Evolutionary conservation across 2,113 vertebrate species (phyloP).

Genomic region (Varanus komodoensis): DNA sequence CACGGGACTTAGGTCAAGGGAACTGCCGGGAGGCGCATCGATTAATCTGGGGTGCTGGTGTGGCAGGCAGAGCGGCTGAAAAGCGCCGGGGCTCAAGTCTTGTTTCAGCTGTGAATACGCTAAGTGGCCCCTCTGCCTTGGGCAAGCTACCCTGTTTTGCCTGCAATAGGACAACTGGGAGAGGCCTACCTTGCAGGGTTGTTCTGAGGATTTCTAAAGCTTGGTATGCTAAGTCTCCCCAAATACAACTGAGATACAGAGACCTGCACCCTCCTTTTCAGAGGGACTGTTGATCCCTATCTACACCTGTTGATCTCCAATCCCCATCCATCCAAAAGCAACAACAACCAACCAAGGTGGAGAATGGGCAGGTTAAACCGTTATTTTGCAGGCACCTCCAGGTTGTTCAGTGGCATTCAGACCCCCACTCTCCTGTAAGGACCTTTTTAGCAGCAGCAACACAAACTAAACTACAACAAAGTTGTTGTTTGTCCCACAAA

Average conservation of each 20-base stretch:
- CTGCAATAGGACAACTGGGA: background rate
- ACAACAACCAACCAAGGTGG: background rate
- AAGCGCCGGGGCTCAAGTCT: background rate
- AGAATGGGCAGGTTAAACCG: background rate
- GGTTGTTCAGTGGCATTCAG: background rate
- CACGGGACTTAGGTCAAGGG: background rate
- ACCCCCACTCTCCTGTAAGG: background rate
- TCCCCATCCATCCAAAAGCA: background rate
- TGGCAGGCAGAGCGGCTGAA: background rate
- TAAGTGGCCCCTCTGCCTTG: background rate
- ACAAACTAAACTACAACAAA: too few species aligned
- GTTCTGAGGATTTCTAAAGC: background rate
- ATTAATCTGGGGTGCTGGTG: background rate
- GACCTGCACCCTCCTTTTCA: background rate
- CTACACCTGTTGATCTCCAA: background rate
- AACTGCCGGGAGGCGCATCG: background rate
- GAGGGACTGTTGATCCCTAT: background rate
- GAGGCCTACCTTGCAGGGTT: background rate
- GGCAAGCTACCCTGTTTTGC: background rate
- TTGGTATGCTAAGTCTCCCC: background rate
- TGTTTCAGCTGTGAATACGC: background rate
- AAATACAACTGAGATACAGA: background rate
- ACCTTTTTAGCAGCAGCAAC: background rate
- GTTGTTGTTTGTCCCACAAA: background rate
- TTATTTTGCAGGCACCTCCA: background rate